Base-by-base conservation (phyloP, 2,113 vertebrate species). In the Zosterops pallidus region DNA sequence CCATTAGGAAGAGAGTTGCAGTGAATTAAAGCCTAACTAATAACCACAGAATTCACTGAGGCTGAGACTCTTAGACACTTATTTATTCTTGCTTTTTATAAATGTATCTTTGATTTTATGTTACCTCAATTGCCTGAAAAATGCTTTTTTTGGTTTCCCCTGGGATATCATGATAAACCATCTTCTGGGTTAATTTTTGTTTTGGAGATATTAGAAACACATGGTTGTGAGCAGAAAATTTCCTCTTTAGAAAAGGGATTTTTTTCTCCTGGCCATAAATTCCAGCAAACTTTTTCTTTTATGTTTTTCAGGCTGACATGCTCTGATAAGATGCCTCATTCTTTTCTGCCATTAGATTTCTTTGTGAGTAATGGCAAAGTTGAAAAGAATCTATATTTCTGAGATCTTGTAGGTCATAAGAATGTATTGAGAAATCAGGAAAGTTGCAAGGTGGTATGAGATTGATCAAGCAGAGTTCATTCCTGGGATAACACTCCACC, bases 351-450 rank as follows among this genome's bases (percentile, higher is more conserved):
- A 31, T 94, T 90, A 90, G 25, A 28, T 78, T 89, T 81, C 68
- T 94, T 94, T 88, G 20, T 94, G 42, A 42, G 14, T 26, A 84
- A 63, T 85, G 87, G 46, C 49, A 87, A 90, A 81, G 56, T 71
- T 96, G 55, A 94, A 94, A 86, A 83, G 3, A 84, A 69, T 70
- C 60, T 92, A 12, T 95, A 91, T 81, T 94, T 92, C 50, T 90
- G 70, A 89, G 56, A 72, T 87, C 56, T 92, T 79, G 15, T 78
- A 86, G 89, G 78, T 94, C 56, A 76, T 59, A 93, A 77, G 70
- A 92, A 95, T 69, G 23, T 57, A 89, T 46, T 28, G 47, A 62
- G 78, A 82, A 93, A 91, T 53, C 91, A 90, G 57, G 69, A 81
- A 71, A 56, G 23, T 53, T 94, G 50, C 67, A 91, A 81, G 33